Conservation (phyloP, 2,888 invertebrate species). For the Merodon equestris region DNA sequence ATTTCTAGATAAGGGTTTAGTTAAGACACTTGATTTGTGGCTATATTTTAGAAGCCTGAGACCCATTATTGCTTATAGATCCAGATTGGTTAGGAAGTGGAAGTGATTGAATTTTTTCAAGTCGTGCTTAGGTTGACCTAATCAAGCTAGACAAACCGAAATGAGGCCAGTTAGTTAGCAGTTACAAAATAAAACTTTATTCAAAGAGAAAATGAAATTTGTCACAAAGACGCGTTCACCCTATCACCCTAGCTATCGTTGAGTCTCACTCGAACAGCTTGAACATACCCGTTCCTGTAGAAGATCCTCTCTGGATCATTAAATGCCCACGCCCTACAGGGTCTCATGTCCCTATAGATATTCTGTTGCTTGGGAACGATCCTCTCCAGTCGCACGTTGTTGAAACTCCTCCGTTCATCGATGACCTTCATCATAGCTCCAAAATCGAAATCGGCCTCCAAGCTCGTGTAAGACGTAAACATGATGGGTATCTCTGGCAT, state of each 20-base stretch:
- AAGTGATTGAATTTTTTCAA: too few relatives aligned
- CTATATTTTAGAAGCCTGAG: too few relatives aligned
- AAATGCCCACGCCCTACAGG: slow-evolving; percentile 71
- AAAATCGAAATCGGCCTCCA: slow-evolving; percentile 72
- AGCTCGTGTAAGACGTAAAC: slow-evolving; percentile 73
- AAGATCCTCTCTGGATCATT: slow-evolving; percentile 71
- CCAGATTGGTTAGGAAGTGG: too few relatives aligned
- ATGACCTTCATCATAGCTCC: slow-evolving; percentile 65
- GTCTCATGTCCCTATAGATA: slow-evolving; percentile 73
- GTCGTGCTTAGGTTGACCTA: too few relatives aligned
- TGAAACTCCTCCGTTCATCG: slow-evolving; percentile 11
- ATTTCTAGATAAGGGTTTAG: too few relatives aligned
- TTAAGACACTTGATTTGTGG: too few relatives aligned
- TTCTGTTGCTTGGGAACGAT: slow-evolving; percentile 71
- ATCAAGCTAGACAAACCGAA: too few relatives aligned
- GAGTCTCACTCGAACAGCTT: slow-evolving; percentile 68
- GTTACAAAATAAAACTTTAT: slow-evolving; percentile 14
- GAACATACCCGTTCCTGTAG: slow-evolving; percentile 74
- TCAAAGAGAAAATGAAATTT: background rate
- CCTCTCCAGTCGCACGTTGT: slow-evolving; percentile 65
- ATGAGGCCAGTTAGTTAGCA: too few relatives aligned
- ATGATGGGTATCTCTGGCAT: slow-evolving; percentile 72
- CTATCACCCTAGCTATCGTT: too few relatives aligned
- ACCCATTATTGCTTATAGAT: too few relatives aligned
- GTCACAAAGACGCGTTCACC: slow-evolving; percentile 3